These are phyloP conservation scores for Pedionomus torquatus DNA, from an alignment of 2,113 vertebrate species.

Conservation along the genomic window DNA sequence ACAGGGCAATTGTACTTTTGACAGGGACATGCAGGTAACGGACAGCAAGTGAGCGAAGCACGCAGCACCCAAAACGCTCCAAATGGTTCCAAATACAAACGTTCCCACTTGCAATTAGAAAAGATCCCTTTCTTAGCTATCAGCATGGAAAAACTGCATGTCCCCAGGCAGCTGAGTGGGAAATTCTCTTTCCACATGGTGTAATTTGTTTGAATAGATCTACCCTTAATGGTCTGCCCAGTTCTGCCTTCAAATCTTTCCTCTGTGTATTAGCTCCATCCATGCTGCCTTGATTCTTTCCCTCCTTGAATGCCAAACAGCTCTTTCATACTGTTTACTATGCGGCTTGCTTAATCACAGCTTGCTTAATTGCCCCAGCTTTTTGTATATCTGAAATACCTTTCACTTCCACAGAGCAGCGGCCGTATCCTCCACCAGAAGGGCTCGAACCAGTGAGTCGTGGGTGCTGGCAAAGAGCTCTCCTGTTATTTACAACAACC, in stretches of 20 bases:
- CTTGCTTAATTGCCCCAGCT: not conserved
- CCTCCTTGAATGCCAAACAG: not conserved
- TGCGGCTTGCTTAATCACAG: not conserved
- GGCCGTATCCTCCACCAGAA: not conserved
- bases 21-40: not conserved
- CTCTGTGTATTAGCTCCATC: not conserved
- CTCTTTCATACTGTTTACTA: not conserved
- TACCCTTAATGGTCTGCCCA: not conserved
- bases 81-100: not conserved
- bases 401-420: not conserved
- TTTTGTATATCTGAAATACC: not conserved
- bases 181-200: conserved; percentile 28
- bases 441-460: fast-evolving
- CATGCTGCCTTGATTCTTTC: not conserved
- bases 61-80: not conserved
- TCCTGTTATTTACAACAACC: not conserved
- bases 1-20: fast-evolving
- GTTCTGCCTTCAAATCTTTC: not conserved
- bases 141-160: not conserved
- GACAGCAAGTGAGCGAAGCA: not conserved
- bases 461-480: not conserved
- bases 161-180: not conserved
- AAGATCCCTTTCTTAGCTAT: not conserved
- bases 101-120: not conserved
- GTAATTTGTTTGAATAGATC: not conserved